Evolutionary conservation across 92 coral and sea anemone genomes (phyloP), one percentile per base, ranked within the genome.

Genomic region (Metridium senile): DNA sequence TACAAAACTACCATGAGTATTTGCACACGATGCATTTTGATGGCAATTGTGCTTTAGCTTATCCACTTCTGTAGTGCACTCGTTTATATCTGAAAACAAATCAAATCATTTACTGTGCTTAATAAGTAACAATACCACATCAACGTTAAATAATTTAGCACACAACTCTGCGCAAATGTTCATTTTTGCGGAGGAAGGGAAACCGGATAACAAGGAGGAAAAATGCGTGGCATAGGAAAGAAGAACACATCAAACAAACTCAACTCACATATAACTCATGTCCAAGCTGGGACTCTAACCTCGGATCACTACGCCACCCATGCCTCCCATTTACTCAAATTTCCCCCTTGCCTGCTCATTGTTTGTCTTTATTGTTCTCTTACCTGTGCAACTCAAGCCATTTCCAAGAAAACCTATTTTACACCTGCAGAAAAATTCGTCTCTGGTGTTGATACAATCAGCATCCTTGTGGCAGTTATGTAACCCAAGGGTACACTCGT

Each of bases 381-480:
- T 39, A 91, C 97, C 97, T 54, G 84, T 86, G 33, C 97, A 91
- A 57, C 54, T 85, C 33, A 72, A 57, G 0, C 95, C 98, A 62
- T 86, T 84, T 0, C 95, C 98, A 33, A 81, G 35, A 81, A 86
- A 93, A 30, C 98, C 98, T 23, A 77, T 32, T 54, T 90, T 83
- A 82, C 98, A 93, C 0, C 82, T 70, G 72, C 98, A 93, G 46
- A 58, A 67, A 70, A 90, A 93, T 31, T 77, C 88, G 6, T 89
- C 85, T 13, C 78, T 73, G 16, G 95, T 89, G 68, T 93, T 82
- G 54, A 78, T 74, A 59, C 98, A 93, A 54, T 81, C 19, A 18
- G 92, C 95, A 34, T 93, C 94, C 21, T n/a, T 39, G 49, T 93
- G 98, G 62, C 98, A 93, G 76, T 93, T 76, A 58, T 86, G 80